Evolutionary conservation across 2,113 vertebrate species (phyloP).

Genomic region (Glaucidium brasilianum): DNA sequence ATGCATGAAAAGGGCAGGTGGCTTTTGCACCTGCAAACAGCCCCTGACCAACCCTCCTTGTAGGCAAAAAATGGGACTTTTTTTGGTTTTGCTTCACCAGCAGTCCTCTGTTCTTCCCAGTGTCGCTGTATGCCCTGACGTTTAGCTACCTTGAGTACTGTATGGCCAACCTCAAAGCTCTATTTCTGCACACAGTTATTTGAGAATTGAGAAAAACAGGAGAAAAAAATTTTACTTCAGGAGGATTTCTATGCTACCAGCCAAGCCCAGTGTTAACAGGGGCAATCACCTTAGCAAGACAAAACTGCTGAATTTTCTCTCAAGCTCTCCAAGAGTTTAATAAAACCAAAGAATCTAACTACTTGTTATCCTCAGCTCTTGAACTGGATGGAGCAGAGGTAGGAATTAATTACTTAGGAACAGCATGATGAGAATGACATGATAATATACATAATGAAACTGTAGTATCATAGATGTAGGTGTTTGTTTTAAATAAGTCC

Average conservation of each 20-base stretch:
- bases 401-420: not conserved
- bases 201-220: not conserved
- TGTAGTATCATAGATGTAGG: not conserved
- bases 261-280: not conserved
- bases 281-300: not conserved
- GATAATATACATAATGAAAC: not conserved
- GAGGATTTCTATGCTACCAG: not conserved
- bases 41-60: not conserved
- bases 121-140: fast-evolving
- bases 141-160: fast-evolving
- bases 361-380: not conserved
- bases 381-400: not conserved
- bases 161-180: not conserved
- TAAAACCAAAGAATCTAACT: not conserved
- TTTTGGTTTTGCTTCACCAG: not conserved
- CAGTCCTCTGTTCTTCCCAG: not conserved
- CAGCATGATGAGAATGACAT: fast-evolving
- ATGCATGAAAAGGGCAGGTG: fast-evolving
- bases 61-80: no score
- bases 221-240: no score
- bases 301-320: not conserved
- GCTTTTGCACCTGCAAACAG: not conserved
- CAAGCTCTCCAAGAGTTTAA: not conserved
- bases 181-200: not conserved
- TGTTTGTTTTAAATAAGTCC: not conserved